Percentiles rank a stretch among this genome's conserved stretches.
phyloP scores from a whole-genome alignment of 2,797 vertebrate species.

The Rhodeus uyekii region DNA sequence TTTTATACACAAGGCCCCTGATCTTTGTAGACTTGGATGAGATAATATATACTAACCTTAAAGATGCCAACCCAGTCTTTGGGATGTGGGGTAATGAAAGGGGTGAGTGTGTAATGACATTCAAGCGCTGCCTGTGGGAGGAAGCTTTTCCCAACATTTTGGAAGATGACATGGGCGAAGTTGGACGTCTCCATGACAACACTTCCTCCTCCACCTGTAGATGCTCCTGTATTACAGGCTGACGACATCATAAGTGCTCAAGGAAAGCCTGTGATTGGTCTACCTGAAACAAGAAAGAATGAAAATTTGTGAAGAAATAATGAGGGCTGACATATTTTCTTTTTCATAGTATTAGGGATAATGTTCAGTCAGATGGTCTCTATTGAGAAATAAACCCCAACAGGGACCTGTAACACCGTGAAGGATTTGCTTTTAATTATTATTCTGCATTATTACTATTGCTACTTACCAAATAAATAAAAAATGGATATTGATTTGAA shows the following conservation, averaged over 20 bases:
- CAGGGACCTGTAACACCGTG: not conserved
- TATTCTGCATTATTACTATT: not conserved
- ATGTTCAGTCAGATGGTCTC: not conserved
- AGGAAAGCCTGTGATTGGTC: constrained; percentile 70
- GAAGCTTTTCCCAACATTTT: constrained; percentile 97
- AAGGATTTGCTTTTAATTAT: not conserved
- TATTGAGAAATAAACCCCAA: not conserved
- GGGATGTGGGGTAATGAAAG: constrained; percentile 89
- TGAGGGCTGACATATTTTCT: not conserved
- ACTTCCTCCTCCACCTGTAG: constrained; percentile 77
- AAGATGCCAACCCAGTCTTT: constrained; percentile 99
- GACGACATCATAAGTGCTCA: constrained; percentile 82
- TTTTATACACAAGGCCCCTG: too few relatives aligned
- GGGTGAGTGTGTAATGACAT: constrained; percentile 93
- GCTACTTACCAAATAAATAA: not conserved
- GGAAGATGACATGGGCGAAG: constrained; percentile 98
- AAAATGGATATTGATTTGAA: not conserved
- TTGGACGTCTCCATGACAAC: constrained; percentile 89
- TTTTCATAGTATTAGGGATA: not conserved
- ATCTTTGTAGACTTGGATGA: constrained; percentile 15
- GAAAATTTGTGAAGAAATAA: not conserved
- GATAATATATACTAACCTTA: constrained; percentile 80
- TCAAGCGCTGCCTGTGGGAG: constrained; percentile 92
- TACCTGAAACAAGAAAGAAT: constrained; percentile 42
- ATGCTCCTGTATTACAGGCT: constrained; percentile 85